Evolutionary conservation across 2,797 vertebrate species (phyloP).

Genomic region (Forpus xanthops): DNA sequence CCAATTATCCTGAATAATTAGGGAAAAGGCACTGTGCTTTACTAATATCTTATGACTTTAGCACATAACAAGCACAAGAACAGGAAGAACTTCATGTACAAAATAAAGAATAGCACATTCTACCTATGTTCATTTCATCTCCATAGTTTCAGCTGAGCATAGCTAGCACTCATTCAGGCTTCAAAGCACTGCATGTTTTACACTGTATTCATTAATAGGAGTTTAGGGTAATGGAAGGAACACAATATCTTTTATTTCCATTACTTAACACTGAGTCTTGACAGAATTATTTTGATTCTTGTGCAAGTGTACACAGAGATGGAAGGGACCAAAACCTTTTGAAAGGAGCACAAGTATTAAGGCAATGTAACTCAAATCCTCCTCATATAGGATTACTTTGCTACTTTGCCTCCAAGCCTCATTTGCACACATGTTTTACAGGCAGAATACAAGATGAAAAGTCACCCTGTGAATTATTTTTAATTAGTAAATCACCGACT

Average conservation of each 20-base stretch:
- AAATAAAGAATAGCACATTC: neutral
- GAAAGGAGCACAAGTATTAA: neutral
- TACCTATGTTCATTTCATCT: slow-evolving; percentile 1
- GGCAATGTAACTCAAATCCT: neutral
- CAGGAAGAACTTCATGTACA: neutral
- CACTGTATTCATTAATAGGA: neutral
- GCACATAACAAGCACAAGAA: neutral
- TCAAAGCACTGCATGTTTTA: neutral
- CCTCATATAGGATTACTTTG: neutral
- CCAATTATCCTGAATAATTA: slow-evolving; percentile 43
- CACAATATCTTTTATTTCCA: neutral
- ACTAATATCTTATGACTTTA: neutral
- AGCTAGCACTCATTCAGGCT: neutral
- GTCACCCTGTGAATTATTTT: neutral
- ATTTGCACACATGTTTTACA: neutral
- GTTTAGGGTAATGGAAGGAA: neutral
- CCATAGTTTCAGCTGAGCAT: neutral
- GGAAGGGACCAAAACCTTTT: neutral
- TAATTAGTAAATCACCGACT: slow-evolving; percentile 32
- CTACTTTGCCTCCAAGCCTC: neutral
- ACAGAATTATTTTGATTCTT: neutral
- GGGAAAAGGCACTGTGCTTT: slow-evolving; percentile 4
- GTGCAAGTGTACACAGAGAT: neutral
- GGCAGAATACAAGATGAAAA: neutral
- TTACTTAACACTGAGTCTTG: neutral